phyloP scores from a whole-genome alignment of 2,113 vertebrate species.

The Heteronetta atricapilla region DNA sequence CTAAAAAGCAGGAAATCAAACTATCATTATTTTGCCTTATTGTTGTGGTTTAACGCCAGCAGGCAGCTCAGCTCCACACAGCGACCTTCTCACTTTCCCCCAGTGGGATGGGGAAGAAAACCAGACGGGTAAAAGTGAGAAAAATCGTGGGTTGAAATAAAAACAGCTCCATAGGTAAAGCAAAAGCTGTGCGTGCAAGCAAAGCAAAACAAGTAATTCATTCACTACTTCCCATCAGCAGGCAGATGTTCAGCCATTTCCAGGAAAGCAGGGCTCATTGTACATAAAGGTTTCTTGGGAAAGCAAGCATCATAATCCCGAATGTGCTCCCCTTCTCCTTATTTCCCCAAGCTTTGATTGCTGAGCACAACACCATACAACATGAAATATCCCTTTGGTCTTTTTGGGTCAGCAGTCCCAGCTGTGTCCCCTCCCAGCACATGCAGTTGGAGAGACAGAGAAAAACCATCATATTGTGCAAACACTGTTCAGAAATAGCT shows the following conservation, averaged over 20 bases:
- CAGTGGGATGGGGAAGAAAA: background rate
- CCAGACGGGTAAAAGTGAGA: background rate
- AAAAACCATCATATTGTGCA: background rate
- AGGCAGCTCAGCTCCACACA: background rate
- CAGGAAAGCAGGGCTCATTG: background rate
- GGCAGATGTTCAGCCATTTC: background rate
- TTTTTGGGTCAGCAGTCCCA: fast-evolving
- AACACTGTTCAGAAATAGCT: background rate
- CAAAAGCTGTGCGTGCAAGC: background rate
- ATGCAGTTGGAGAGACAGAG: background rate
- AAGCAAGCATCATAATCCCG: background rate
- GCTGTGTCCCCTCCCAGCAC: background rate
- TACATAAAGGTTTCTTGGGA: background rate
- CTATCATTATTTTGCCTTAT: background rate
- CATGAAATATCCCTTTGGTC: background rate
- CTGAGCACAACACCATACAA: background rate
- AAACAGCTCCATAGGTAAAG: background rate
- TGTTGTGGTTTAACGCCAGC: background rate
- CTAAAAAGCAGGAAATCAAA: background rate
- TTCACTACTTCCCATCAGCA: background rate
- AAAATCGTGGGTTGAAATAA: background rate
- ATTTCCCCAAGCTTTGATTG: background rate
- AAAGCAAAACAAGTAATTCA: background rate
- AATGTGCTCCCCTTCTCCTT: background rate
- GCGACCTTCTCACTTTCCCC: fast-evolving